phyloP scores from a whole-genome alignment of 2,888 invertebrate species.

The Nudaria mundana region DNA sequence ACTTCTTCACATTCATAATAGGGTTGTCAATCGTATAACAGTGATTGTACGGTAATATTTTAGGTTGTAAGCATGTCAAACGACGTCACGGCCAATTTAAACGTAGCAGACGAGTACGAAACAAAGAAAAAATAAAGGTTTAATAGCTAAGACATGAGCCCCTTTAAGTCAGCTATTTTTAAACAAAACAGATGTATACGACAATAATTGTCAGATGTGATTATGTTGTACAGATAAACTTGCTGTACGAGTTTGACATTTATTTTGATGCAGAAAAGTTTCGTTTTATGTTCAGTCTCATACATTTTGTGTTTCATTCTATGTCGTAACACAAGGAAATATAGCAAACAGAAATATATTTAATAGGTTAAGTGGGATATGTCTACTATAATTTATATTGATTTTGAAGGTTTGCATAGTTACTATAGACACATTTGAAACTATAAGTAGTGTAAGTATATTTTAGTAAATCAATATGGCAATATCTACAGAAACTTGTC shows the following conservation, averaged over 20 bases:
- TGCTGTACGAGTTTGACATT: constrained; percentile 22
- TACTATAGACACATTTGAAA: no score
- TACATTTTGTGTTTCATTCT: no score
- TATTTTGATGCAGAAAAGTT: constrained; percentile 7
- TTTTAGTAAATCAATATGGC: constrained; percentile 6
- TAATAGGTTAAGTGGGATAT: no score
- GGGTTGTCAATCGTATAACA: constrained; percentile 21
- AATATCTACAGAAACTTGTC: constrained; percentile 14
- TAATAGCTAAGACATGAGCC: constrained; percentile 49
- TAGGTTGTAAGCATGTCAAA: constrained; percentile 35
- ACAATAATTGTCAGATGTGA: constrained; percentile 25
- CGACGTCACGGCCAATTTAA: constrained; percentile 67
- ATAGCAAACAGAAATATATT: no score
- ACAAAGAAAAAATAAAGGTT: constrained; percentile 43
- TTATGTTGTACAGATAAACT: constrained; percentile 14
- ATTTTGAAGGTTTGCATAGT: no score
- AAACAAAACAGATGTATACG: constrained; percentile 45
- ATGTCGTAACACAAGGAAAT: no score
- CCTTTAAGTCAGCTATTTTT: constrained; percentile 49
- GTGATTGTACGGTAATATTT: constrained; percentile 7
- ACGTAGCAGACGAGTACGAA: constrained; percentile 46
- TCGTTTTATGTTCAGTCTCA: no score
- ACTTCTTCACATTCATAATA: constrained; percentile 15
- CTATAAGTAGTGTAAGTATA: background rate
- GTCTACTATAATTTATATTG: background rate